Evolutionary conservation across 2,113 vertebrate genomes (phyloP).

Genomic region (Gasterosteus nipponicus): DNA sequence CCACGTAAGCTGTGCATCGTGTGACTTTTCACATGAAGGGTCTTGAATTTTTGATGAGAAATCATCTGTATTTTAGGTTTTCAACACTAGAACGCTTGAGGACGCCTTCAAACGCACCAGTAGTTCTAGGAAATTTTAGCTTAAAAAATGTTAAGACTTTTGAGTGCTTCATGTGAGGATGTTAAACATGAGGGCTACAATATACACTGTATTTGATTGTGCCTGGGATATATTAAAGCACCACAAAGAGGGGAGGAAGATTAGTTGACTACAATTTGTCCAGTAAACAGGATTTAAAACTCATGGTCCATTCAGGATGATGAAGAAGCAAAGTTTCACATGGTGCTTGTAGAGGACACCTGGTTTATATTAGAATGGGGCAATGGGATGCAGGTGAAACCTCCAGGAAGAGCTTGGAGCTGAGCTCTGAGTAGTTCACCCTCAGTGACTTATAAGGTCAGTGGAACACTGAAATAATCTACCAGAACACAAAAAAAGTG

Average conservation of each 20-base stretch:
- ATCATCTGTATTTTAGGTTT: too few species aligned
- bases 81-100: background rate
- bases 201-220: background rate
- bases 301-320: background rate
- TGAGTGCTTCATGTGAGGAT: background rate
- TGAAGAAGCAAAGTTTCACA: background rate
- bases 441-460: background rate
- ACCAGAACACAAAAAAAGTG: background rate
- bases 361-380: background rate
- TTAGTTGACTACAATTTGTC: background rate
- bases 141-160: background rate
- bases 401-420: background rate
- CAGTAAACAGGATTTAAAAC: background rate
- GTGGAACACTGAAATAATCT: background rate
- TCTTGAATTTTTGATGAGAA: too few species aligned
- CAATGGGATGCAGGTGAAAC: background rate
- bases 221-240: background rate
- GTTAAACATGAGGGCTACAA: background rate
- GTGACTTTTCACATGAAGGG: too few species aligned
- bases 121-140: background rate
- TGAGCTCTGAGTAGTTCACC: background rate
- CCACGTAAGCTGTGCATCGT: too few species aligned
- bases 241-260: background rate
- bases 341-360: background rate
- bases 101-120: background rate